Evolutionary conservation across 1,140 invertebrate species (phyloP), one percentile per base, ranked within the genome.

Genomic region (Littorina saxatilis): DNA sequence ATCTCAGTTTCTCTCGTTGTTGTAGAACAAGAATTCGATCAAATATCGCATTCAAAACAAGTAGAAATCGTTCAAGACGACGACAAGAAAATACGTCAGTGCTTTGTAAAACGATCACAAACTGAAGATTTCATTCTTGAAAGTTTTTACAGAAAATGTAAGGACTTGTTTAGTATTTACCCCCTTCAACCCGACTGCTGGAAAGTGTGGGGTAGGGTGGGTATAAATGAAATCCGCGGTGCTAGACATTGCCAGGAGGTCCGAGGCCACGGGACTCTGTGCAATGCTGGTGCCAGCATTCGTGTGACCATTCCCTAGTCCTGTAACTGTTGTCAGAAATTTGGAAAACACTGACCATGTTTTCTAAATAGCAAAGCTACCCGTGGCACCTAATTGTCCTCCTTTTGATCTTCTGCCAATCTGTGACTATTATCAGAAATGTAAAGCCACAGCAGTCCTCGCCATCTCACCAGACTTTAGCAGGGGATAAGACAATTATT

Each of bases 281-380:
- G 77, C 58, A 47, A 40, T 79, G 63, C 63, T 79, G 37, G 23
- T 35, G 39, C 35, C 27, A 43, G 63, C 58, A 66, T 68, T 37
- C n/a, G 58, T 68, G 77, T 47, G 37, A 27, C 66, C 52, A 79
- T 68, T 79, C 68, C 58, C 55, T 58, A 29, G 61, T 66, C 61
- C 11, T 66, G 7, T 7, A 29, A 43, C 27, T 61, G 50, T 55
- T 58, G 74, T 76, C 35, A 76, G 74, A 76, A 76, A 76, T 58
- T 35, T 52, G 74, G 61, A 76, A 76, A 76, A 58, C 43, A 58
- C 43, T 61, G 50, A 58, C 74, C 74, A 61, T 76, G 74, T 47
- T 76, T 50, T 76, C 74, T n/a, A n/a, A n/a, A 72, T 52, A 55
- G 74, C 74, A 55, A 55, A 58, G 74, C 74, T 76, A 52, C 52